These are phyloP conservation scores for Drosophila kuntzei DNA, from an alignment of 2,888 invertebrate species.

Conservation along the genomic window DNA sequence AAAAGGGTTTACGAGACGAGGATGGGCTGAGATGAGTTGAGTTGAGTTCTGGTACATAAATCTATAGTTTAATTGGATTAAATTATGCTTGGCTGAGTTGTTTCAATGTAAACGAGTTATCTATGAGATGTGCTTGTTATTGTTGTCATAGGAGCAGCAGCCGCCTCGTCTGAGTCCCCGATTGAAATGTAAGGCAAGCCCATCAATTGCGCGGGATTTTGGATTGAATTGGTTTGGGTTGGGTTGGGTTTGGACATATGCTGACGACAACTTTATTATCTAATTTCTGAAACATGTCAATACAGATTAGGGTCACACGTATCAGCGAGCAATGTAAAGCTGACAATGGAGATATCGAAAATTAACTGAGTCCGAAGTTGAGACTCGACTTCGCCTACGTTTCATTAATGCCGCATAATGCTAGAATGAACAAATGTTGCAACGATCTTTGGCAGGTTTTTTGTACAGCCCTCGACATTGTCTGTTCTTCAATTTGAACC, in stretches of 20 bases:
- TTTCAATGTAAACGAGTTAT: slow-evolving; percentile 45
- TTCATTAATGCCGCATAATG: slow-evolving; percentile 31
- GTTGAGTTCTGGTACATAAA: slow-evolving; percentile 54
- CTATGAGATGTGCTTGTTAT: slow-evolving; percentile 34
- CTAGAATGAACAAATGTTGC: slow-evolving; percentile 19
- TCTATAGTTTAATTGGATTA: slow-evolving; percentile 80
- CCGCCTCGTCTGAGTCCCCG: slow-evolving; percentile 18
- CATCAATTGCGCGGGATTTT: slow-evolving; percentile 50
- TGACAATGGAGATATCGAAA: slow-evolving; percentile 72
- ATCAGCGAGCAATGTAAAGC: slow-evolving; percentile 68
- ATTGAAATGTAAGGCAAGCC: slow-evolving; percentile 58
- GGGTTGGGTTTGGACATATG: slow-evolving; percentile 14
- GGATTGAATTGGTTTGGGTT: neutral
- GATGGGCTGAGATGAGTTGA: slow-evolving; percentile 5
- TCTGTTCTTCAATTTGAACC: slow-evolving; percentile 60
- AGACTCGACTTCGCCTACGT: slow-evolving; percentile 40
- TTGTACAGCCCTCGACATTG: slow-evolving; percentile 7
- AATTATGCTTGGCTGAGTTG: slow-evolving; percentile 66
- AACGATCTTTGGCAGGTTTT: slow-evolving; percentile 16
- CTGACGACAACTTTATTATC: slow-evolving; percentile 74
- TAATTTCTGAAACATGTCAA: slow-evolving; percentile 79
- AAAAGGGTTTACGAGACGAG: slow-evolving; percentile 52
- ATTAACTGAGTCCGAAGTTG: slow-evolving; percentile 22
- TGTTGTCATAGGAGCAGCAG: slow-evolving; percentile 62
- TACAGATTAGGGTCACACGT: slow-evolving; percentile 81